Base-by-base conservation (phyloP, 1,140 invertebrate genomes). In the Pseudomyrmex concolor region DNA sequence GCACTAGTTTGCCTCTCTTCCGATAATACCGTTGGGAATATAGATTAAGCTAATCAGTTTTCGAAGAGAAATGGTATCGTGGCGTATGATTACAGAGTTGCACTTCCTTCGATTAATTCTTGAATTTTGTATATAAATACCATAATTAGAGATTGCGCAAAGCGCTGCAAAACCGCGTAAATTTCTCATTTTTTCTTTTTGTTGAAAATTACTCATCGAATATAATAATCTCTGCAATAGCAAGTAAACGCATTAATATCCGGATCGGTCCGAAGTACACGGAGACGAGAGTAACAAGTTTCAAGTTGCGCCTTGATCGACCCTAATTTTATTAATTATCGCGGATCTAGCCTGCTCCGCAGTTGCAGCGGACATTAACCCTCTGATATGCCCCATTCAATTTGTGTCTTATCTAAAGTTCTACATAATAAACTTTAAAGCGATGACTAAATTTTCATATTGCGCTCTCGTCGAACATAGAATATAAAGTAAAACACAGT, bases 281-380 rank as follows among this genome's bases (percentile, higher is more conserved):
- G 25, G 10, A 51, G 15, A 1, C 15, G 76, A 71, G 66, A 80
- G 54, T 70, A 68, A 51, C 19, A 80, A 80, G 66, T 80, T 78
- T 70, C 66, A 67, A 80, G 54, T 80, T 80, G 76, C 54, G 54
- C 76, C 54, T 71, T 66, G 76, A 78, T 78, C 64, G 76, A 80
- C 66, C 76, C 66, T 80, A 80, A 80, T 80, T 80, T 80, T 80
- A 80, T 80, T 80, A 80, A 80, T 80, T 80, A 80, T 45, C 66
- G 66, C 50, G 76, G 76, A 80, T 80, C 76, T 71, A 80, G 43
- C n/a, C 66, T 50, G 76, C 19, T 55, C 54, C 54, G n/a, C n/a
- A 80, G 66, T 71, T 80, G 54, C 76, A 59, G 22, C 66, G 54
- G 76, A 70, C 76, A 80, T 71, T 80, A 80, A 80, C 66, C 66